Percentiles rank a stretch among this genome's conserved stretches.
Conservation (phyloP, 2,797 vertebrate genomes). For the Scarus forsteni region DNA sequence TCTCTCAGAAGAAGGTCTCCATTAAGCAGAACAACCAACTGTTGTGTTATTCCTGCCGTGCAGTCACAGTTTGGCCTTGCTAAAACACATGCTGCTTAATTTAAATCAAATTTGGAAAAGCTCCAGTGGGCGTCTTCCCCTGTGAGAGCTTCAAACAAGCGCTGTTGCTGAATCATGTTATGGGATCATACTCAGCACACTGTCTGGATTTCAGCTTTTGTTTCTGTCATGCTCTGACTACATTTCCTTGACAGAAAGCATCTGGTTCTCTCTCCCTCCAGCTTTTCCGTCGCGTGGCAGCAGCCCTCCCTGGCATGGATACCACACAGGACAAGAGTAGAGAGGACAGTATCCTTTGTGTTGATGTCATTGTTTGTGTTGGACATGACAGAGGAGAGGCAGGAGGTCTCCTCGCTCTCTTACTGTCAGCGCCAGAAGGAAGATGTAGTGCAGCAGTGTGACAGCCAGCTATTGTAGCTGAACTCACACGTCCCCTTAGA, state of each 20-base stretch:
- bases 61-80: conserved; percentile 13
- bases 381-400: conserved; percentile 16
- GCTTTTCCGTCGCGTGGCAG: conserved; percentile 99
- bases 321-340: conserved; percentile 97
- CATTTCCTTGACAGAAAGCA: conserved; percentile 42
- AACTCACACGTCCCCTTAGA: conserved; percentile 15
- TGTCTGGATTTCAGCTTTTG: conserved; percentile 14
- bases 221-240: not conserved
- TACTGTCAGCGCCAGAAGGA: conserved; percentile 1
- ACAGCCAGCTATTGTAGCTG: conserved; percentile 33
- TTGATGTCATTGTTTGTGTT: conserved; percentile 14
- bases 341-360: conserved; percentile 99
- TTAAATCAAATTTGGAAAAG: conserved; percentile 40
- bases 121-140: conserved; percentile 48
- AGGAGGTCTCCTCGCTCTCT: conserved; percentile 14
- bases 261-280: conserved; percentile 69
- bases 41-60: conserved; percentile 3
- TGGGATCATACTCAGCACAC: conserved; percentile 3
- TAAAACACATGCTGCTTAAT: conserved; percentile 34
- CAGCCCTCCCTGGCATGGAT: conserved; percentile 98
- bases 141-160: conserved; percentile 53
- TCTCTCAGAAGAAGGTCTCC: conserved; percentile 41
- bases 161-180: conserved; percentile 27
- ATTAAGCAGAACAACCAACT: conserved; percentile 8
- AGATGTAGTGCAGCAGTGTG: conserved; percentile 19